phyloP scores from a whole-genome alignment of 2,888 invertebrate species.

The Hanleya hanleyi region DNA sequence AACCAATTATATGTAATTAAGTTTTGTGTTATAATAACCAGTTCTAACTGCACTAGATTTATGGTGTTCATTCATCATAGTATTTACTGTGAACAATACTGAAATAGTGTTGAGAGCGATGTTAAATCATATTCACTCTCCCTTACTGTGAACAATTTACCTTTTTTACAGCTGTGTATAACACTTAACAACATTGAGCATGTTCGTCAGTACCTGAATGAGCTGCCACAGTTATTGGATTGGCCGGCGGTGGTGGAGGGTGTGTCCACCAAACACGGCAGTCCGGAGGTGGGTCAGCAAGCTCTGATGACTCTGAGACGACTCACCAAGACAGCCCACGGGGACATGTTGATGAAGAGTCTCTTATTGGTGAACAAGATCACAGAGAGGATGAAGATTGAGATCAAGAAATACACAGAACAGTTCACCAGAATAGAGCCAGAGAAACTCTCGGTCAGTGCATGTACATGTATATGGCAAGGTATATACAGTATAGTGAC shows the following conservation, averaged over 20 bases:
- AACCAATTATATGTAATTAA: too few species aligned
- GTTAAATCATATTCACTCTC: too few species aligned
- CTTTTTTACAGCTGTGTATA: constrained; percentile 64
- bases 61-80: too few species aligned
- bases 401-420: constrained; percentile 56
- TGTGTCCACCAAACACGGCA: constrained; percentile 56
- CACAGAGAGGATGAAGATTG: constrained; percentile 59
- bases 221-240: constrained; percentile 56
- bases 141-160: background rate
- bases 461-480: too few species aligned
- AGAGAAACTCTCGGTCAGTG: constrained; percentile 59
- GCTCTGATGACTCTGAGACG: constrained; percentile 49
- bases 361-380: constrained; percentile 51
- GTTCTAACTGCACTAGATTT: too few species aligned
- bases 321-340: constrained; percentile 49
- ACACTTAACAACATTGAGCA: constrained; percentile 71
- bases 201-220: constrained; percentile 60
- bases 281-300: constrained; percentile 52
- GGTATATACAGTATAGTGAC: too few species aligned
- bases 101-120: too few species aligned
- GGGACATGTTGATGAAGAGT: constrained; percentile 57
- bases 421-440: constrained; percentile 54
- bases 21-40: too few species aligned
- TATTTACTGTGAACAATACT: too few species aligned
- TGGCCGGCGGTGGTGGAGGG: constrained; percentile 51